Base-by-base conservation (phyloP, 2,888 invertebrate species). In the Nymphalis urticae region DNA sequence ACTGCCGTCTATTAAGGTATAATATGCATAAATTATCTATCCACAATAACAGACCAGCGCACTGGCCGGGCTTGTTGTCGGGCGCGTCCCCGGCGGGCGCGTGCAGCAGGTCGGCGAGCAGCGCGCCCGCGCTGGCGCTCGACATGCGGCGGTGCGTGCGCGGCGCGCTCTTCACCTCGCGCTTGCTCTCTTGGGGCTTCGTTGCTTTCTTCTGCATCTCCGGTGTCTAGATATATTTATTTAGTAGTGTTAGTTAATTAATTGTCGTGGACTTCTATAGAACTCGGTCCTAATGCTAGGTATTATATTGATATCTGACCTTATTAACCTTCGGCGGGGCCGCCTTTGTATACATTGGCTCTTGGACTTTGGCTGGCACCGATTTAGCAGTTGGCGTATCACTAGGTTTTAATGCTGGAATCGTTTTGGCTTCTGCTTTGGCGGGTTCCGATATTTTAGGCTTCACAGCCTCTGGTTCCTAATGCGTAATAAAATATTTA, bases 271-370 rank as follows among this genome's bases (percentile, higher is more conserved):
- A 27, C 27, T 27, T 27, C 27, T 27, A 27, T 4, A 27, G 1
- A 27, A 27, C 27, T 32, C 27, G 6, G 6, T 5, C 27, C 1
- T 32, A 32, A 32, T 21, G 21, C 1, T 21, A 21, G 21, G 21
- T 2, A 21, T 21, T 21, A 21, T 21, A 1, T 21, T 21, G 9
- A 10, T 42, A 13, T 42, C 61, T 51, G 78, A 89, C 90, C 87
- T 89, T 89, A 61, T 78, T 83, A 9, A 85, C 77, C 77, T 89
- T 91, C 3, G 88, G 86, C 1, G 86, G 75, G 1, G 90, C 88
- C 51, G 90, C 88, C 71, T 90, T 91, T 0, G 89, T 85, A 60
- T 91, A 90, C 85, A 90, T 84, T 0, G 92, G 87, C 62, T 92
- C 92, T 53, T 90, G 90, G 0, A 89, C 72, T 72, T 89, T 91